phyloP scores from a whole-genome alignment of 2,888 invertebrate genomes.

The Euproctis similis region DNA sequence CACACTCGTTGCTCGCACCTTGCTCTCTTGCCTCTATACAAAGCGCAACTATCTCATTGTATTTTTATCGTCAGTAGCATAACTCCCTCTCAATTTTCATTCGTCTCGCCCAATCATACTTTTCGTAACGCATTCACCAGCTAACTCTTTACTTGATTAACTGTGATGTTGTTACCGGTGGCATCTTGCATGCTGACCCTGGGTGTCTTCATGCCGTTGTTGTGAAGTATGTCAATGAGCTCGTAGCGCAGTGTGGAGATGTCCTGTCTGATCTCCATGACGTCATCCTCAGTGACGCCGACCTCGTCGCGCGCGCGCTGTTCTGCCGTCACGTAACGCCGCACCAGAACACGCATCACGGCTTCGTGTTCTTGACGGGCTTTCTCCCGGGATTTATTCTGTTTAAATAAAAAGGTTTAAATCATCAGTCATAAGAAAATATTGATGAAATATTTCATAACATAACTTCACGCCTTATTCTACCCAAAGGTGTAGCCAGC shows the following conservation, averaged over 20 bases:
- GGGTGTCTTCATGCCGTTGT: constrained; percentile 92
- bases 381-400: constrained; percentile 85
- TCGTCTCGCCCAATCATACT: too few species aligned
- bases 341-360: constrained; percentile 90
- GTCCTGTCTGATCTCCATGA: constrained; percentile 98
- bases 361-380: constrained; percentile 84
- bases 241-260: constrained; percentile 96
- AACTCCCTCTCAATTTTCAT: too few species aligned
- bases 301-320: constrained; percentile 92
- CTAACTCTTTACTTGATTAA: not conserved
- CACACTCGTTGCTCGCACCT: too few species aligned
- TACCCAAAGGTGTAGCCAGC: too few species aligned
- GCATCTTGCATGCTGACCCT: constrained; percentile 80
- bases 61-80: too few species aligned
- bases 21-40: too few species aligned
- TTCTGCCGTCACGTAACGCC: constrained; percentile 92
- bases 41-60: too few species aligned
- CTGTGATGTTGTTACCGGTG: too few species aligned
- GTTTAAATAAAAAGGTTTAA: constrained; percentile 1
- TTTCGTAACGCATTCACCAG: not conserved
- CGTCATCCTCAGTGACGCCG: constrained; percentile 96
- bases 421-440: too few species aligned
- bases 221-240: constrained; percentile 90
- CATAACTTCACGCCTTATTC: too few species aligned
- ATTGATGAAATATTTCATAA: too few species aligned